phyloP scores from a whole-genome alignment of 1,140 invertebrate genomes.

The Centruroides sculpturatus region DNA sequence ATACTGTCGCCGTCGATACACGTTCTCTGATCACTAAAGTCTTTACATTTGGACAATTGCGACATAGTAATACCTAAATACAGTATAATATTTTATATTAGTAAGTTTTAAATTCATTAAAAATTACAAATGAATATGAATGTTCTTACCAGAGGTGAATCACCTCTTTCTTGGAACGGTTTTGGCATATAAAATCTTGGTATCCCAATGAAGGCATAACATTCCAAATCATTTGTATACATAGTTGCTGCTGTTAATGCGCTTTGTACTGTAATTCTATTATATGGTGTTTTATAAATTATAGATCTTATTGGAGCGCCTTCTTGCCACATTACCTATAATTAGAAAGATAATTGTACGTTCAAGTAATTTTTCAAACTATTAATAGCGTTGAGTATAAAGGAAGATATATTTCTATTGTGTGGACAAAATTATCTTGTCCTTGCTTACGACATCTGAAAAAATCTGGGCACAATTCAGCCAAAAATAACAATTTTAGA shows the following conservation, averaged over 20 bases:
- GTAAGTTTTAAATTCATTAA: no score
- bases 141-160: slow-evolving; percentile 38
- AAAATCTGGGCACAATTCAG: no score
- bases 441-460: no score
- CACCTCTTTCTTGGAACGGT: slow-evolving; percentile 47
- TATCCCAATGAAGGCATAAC: slow-evolving; percentile 45
- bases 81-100: no score
- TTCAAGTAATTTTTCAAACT: no score
- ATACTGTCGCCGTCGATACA: slow-evolving; percentile 59
- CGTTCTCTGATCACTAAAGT: slow-evolving; percentile 57
- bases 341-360: not conserved
- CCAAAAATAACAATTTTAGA: no score
- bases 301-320: slow-evolving; percentile 49
- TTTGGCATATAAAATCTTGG: slow-evolving; percentile 42
- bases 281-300: slow-evolving; percentile 45
- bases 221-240: slow-evolving; percentile 38
- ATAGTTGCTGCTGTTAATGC: slow-evolving; percentile 39
- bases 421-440: no score
- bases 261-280: slow-evolving; percentile 31
- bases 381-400: no score
- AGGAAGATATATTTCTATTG: no score
- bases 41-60: slow-evolving; percentile 34
- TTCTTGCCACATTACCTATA: slow-evolving; percentile 36
- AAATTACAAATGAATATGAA: not conserved
- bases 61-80: slow-evolving; percentile 11